Conservation (phyloP, 2,113 vertebrate genomes). For the Neodontobutis hainanensis region DNA sequence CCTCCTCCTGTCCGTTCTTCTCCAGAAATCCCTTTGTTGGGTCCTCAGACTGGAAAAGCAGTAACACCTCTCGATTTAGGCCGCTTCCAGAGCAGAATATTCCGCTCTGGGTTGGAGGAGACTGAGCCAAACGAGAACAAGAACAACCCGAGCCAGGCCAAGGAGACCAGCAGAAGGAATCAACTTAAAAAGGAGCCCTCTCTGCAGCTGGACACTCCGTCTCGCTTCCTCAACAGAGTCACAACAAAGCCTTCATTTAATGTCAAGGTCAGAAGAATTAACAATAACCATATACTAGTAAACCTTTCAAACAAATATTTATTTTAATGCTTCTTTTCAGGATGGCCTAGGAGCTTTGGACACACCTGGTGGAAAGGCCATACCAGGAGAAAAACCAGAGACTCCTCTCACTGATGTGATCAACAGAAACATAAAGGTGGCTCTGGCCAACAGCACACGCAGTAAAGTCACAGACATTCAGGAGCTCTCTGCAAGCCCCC, state of each 20-base stretch:
- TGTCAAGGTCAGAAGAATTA: constrained; percentile 82
- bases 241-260: constrained; percentile 91
- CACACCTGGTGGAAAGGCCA: constrained; percentile 81
- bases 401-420: constrained; percentile 93
- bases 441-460: constrained; percentile 87
- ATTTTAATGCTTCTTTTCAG: constrained; percentile 63
- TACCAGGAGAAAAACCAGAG: constrained; percentile 72
- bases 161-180: constrained; percentile 42
- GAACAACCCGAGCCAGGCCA: constrained; percentile 50
- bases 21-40: constrained; percentile 67
- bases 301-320: not conserved
- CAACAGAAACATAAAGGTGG: constrained; percentile 87
- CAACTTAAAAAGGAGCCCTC: constrained; percentile 79
- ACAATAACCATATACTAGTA: not conserved
- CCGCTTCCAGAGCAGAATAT: constrained; percentile 90
- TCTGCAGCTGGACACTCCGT: constrained; percentile 91
- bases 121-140: constrained; percentile 62
- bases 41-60: constrained; percentile 71
- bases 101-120: constrained; percentile 82
- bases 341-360: constrained; percentile 88
- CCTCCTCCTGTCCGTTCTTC: constrained; percentile 42
- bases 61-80: constrained; percentile 90
- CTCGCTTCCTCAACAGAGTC: constrained; percentile 92
- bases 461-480: constrained; percentile 58
- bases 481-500: constrained; percentile 85